A percentile compares a stretch with the other conserved stretches of the same genome.
These are phyloP conservation scores for Hemibagrus guttatus DNA, from an alignment of 2,797 vertebrate species.

Conservation along the genomic window DNA sequence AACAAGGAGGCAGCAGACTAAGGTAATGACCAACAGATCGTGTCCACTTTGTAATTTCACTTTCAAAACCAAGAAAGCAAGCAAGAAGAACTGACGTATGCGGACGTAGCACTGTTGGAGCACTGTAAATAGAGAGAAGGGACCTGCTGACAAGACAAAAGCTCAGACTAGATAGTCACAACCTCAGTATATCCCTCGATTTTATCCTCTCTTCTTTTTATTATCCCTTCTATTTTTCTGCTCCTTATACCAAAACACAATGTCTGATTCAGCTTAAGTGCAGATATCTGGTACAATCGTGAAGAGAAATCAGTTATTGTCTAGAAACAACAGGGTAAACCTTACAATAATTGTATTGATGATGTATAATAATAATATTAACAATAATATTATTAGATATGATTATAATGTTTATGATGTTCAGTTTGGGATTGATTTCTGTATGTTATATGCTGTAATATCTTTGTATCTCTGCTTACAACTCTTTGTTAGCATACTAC, in stretches of 20 bases:
- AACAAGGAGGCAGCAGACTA: constrained; percentile 26
- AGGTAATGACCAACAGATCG: constrained; percentile 59
- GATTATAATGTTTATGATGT: constrained; percentile 79
- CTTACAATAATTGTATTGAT: constrained; percentile 81
- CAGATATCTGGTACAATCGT: constrained; percentile 74
- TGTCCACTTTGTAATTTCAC: constrained; percentile 52
- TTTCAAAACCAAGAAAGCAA: constrained; percentile 53
- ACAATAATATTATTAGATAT: constrained; percentile 78
- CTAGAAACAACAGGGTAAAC: constrained; percentile 82
- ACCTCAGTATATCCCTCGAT: constrained; percentile 66
- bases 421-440: constrained; percentile 75
- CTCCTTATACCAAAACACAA: constrained; percentile 73
- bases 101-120: constrained; percentile 40
- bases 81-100: constrained; percentile 56
- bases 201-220: constrained; percentile 66
- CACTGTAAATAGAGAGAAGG: constrained; percentile 54
- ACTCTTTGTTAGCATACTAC: constrained; percentile 75
- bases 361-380: constrained; percentile 74
- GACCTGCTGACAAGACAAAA: constrained; percentile 55
- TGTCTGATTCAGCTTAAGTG: constrained; percentile 65
- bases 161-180: constrained; percentile 62
- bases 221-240: constrained; percentile 62
- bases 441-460: constrained; percentile 76
- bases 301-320: constrained; percentile 70
- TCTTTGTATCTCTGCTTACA: constrained; percentile 76